phyloP scores from a whole-genome alignment of 1,140 invertebrate species.

The Drosophila arawakana region DNA sequence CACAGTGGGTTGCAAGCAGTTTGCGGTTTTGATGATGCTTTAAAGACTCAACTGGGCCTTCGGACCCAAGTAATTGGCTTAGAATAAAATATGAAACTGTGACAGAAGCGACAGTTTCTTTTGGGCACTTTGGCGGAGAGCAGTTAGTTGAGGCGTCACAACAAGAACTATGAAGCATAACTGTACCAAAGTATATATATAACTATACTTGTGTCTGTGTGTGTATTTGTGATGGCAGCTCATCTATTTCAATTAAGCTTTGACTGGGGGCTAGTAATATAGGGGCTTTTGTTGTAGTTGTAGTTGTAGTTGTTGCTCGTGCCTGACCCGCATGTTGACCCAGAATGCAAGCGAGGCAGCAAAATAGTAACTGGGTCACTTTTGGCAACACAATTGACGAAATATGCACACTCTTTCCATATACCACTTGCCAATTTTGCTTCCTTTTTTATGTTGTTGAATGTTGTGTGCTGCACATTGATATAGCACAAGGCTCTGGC shows the following conservation, averaged over 20 bases:
- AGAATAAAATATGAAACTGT: slow-evolving; percentile 71
- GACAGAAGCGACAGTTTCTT: slow-evolving; percentile 23
- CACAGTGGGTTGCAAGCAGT: slow-evolving; percentile 31
- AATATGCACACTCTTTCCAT: slow-evolving; percentile 20
- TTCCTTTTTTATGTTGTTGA: slow-evolving; percentile 1
- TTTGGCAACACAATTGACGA: slow-evolving; percentile 33
- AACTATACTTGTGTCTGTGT: slow-evolving; percentile 27
- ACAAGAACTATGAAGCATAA: slow-evolving; percentile 33
- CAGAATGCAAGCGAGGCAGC: slow-evolving; percentile 58
- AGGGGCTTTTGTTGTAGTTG: slow-evolving; percentile 41
- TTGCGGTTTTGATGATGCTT: slow-evolving; percentile 53
- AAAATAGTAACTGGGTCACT: slow-evolving; percentile 40
- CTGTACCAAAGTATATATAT: slow-evolving; percentile 51
- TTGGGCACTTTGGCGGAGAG: not conserved
- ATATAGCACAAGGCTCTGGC: slow-evolving; percentile 58
- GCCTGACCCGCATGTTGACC: slow-evolving; percentile 71
- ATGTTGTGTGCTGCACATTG: slow-evolving; percentile 13
- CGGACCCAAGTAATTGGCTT: slow-evolving; percentile 71
- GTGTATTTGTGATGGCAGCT: slow-evolving; percentile 45
- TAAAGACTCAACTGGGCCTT: slow-evolving; percentile 38
- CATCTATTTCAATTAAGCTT: slow-evolving; percentile 75
- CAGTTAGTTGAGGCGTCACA: slow-evolving; percentile 32
- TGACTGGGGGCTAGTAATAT: slow-evolving; percentile 49
- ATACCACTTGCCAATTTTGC: slow-evolving; percentile 14
- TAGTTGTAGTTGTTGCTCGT: slow-evolving; percentile 5